phyloP scores from a whole-genome alignment of 1,140 invertebrate genomes.

The Reticulitermes speratus region DNA sequence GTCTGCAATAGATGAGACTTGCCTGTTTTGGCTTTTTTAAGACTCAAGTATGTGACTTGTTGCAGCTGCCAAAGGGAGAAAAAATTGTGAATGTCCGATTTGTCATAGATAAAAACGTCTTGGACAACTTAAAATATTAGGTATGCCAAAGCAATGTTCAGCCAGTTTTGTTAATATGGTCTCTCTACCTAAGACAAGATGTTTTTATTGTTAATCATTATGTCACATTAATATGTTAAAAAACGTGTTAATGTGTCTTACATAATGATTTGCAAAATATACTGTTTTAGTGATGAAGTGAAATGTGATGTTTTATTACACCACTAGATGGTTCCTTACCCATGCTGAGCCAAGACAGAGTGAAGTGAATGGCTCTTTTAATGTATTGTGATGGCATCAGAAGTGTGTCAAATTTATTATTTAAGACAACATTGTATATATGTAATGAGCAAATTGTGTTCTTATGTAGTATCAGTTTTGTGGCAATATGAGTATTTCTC shows the following conservation, averaged over 20 bases:
- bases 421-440: background rate
- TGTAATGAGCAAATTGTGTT: background rate
- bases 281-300: background rate
- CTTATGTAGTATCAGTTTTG: background rate
- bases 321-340: background rate
- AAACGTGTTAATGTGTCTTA: background rate
- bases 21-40: too few species aligned
- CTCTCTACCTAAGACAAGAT: background rate
- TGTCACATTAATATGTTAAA: background rate
- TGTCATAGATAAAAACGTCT: background rate
- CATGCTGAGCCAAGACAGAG: background rate
- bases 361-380: background rate
- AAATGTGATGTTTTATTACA: background rate
- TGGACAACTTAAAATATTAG: background rate
- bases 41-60: too few species aligned
- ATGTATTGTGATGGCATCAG: background rate
- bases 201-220: background rate
- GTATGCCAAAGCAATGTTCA: background rate
- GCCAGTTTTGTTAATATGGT: background rate
- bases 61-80: constrained; percentile 1
- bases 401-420: background rate
- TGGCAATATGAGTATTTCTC: background rate
- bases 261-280: background rate
- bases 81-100: background rate
- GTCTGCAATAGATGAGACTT: too few species aligned